These are phyloP conservation scores for Aurelia aurita complex sp. Pacific DNA, from an alignment of 30 jellyfish, hydroid and myxozoan species.

Conservation along the genomic window DNA sequence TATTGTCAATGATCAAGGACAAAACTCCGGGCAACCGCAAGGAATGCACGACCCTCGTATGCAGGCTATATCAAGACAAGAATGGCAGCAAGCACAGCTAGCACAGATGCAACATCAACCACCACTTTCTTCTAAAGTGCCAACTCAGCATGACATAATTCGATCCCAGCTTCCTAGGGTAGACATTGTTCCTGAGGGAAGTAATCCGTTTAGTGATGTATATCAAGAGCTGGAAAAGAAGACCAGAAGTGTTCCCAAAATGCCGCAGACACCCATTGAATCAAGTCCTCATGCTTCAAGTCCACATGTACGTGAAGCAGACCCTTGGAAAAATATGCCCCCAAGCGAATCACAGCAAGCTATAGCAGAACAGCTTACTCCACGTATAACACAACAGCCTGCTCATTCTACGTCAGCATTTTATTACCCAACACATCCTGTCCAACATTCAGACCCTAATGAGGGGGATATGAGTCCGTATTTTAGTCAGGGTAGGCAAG, in stretches of 20 bases:
- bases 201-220: slow-evolving; percentile 63
- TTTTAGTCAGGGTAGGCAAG: slow-evolving; percentile 7
- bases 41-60: slow-evolving; percentile 15
- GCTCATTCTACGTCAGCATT: slow-evolving; percentile 40
- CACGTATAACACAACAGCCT: slow-evolving; percentile 29
- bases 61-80: slow-evolving; percentile 3
- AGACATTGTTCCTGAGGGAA: slow-evolving; percentile 56
- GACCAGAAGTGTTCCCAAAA: slow-evolving; percentile 9
- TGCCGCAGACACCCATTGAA: slow-evolving; percentile 32
- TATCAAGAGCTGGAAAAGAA: slow-evolving; percentile 64
- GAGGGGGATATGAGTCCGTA: slow-evolving; percentile 1
- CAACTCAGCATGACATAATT: slow-evolving; percentile 4
- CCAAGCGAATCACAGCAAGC: slow-evolving; percentile 1
- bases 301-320: slow-evolving; percentile 14
- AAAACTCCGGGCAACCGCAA: not conserved
- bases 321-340: slow-evolving; percentile 39
- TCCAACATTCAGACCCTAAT: slow-evolving; percentile 1
- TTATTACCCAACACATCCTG: slow-evolving; percentile 36
- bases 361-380: slow-evolving; percentile 37
- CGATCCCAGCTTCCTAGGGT: slow-evolving; percentile 36
- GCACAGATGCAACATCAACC: slow-evolving; percentile 23
- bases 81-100: slow-evolving; percentile 30
- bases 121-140: not conserved
- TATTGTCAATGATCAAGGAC: not conserved
- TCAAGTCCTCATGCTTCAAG: slow-evolving; percentile 7